These are phyloP conservation scores for Lucilia sericata DNA, from an alignment of 1,140 invertebrate species.

Conservation along the genomic window DNA sequence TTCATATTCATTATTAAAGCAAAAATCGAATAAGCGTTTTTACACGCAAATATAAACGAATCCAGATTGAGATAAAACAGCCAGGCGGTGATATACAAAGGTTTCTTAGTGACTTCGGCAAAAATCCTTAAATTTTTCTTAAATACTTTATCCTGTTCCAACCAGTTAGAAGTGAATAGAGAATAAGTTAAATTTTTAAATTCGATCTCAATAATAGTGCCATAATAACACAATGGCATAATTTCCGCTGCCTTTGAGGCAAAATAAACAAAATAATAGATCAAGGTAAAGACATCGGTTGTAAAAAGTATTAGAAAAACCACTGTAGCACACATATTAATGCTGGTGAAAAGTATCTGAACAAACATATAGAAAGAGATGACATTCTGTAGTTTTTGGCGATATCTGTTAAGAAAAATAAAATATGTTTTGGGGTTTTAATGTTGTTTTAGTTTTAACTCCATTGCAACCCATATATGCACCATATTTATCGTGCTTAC, in stretches of 20 bases:
- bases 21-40: conserved; percentile 34
- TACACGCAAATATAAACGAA: conserved; percentile 13
- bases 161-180: conserved; percentile 38
- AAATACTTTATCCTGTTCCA: conserved; percentile 10
- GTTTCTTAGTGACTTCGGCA: not conserved
- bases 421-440: no score
- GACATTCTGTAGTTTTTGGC: conserved; percentile 44
- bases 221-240: conserved; percentile 44
- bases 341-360: conserved; percentile 24
- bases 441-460: no score
- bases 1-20: not conserved
- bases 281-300: not conserved
- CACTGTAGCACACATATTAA: conserved; percentile 26
- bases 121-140: conserved; percentile 38
- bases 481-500: no score
- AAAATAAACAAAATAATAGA: conserved; percentile 37
- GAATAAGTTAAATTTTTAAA: conserved; percentile 34
- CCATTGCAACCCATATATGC: no score
- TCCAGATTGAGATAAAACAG: conserved; percentile 30
- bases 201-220: not conserved
- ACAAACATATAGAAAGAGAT: conserved; percentile 50
- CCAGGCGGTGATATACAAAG: conserved; percentile 9
- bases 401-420: no score
- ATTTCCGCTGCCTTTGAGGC: conserved; percentile 30
- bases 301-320: conserved; percentile 41